Conservation (phyloP, 2,113 vertebrate species). For the Albula glossodonta region DNA sequence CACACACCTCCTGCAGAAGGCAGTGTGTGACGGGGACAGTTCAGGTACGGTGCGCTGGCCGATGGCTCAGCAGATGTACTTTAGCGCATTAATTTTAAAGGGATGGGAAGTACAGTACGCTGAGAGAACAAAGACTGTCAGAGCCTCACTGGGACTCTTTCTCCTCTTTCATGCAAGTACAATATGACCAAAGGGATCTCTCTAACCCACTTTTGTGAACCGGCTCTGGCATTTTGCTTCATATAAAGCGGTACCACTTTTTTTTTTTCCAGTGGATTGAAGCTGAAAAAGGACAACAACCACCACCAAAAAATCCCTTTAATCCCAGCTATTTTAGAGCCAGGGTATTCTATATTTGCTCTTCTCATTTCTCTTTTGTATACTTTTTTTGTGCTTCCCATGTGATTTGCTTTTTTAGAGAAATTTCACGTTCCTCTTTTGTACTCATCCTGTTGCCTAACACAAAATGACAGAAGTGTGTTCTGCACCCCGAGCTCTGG, state of each 20-base stretch:
- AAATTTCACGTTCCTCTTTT: too few relatives aligned
- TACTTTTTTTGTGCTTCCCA: background rate
- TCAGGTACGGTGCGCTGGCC: too few relatives aligned
- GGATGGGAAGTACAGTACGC: background rate
- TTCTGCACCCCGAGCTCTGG: too few relatives aligned
- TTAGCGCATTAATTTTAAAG: constrained; percentile 15
- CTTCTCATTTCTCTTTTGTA: background rate
- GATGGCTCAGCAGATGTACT: background rate
- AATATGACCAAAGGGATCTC: constrained; percentile 49
- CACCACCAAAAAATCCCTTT: background rate
- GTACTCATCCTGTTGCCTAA: too few relatives aligned
- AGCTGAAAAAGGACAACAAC: background rate
- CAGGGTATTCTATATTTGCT: background rate
- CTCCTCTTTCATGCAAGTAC: constrained; percentile 41
- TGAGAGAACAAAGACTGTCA: constrained; percentile 23
- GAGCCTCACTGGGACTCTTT: constrained; percentile 37
- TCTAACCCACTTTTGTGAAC: constrained; percentile 52
- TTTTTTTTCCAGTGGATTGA: background rate
- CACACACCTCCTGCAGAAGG: background rate
- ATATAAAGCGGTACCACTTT: background rate
- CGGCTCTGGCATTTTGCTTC: constrained; percentile 25
- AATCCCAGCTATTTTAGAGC: background rate
- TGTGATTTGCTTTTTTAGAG: too few relatives aligned
- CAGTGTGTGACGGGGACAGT: too few relatives aligned
- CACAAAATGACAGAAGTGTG: too few relatives aligned